phyloP scores from a whole-genome alignment of 2,113 vertebrate genomes.

The Anolis carolinensis region DNA sequence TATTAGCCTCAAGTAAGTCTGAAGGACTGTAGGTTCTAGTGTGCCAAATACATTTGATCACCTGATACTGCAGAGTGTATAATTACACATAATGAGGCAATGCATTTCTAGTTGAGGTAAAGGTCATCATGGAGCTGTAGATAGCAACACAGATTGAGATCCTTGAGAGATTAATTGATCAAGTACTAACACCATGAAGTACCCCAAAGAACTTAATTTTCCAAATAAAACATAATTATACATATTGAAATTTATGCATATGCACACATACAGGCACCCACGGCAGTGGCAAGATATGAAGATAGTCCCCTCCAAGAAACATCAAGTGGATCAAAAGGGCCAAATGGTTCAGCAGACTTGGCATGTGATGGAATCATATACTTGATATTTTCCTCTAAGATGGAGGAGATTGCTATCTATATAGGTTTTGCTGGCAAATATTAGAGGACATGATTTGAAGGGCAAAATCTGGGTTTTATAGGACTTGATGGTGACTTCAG shows the following conservation, averaged over 20 bases:
- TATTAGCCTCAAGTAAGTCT: constrained; percentile 20
- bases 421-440: not conserved
- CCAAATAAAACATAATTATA: not conserved
- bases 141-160: constrained; percentile 5
- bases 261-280: not conserved
- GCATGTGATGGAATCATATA: not conserved
- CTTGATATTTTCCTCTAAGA: not conserved
- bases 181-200: constrained; percentile 1
- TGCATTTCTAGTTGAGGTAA: constrained; percentile 44
- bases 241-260: fast-evolving
- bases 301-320: too few species aligned
- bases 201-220: constrained; percentile 15
- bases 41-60: constrained; percentile 9
- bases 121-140: not conserved
- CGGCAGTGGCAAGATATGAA: too few species aligned
- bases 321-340: not conserved
- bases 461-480: not conserved
- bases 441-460: not conserved
- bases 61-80: not conserved
- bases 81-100: constrained; percentile 30
- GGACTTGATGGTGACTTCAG: not conserved
- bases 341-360: not conserved
- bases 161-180: constrained; percentile 30
- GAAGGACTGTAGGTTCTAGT: not conserved
- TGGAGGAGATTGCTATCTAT: not conserved